Conservation (phyloP, 1,140 invertebrate genomes). For the Phortica variegata region DNA sequence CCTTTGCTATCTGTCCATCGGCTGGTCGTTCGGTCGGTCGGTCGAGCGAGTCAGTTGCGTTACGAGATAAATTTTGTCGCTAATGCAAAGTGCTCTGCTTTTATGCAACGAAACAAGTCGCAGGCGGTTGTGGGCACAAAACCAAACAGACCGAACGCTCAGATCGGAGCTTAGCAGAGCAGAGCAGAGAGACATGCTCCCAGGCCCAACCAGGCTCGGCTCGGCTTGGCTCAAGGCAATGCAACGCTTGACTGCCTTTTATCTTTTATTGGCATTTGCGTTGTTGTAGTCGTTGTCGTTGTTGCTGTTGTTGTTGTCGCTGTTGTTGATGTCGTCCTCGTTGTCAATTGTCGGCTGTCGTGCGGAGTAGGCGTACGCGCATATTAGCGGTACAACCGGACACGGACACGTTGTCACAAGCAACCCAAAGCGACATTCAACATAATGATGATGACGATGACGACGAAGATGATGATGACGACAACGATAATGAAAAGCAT, state of each 20-base stretch:
- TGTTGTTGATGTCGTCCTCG: conserved; percentile 49
- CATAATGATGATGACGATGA: too few species aligned
- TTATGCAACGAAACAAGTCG: conserved; percentile 13
- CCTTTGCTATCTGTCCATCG: not conserved
- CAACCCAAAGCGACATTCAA: too few species aligned
- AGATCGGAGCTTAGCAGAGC: not conserved
- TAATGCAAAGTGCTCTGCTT: conserved; percentile 42
- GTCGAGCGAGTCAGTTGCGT: too few species aligned
- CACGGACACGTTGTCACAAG: too few species aligned
- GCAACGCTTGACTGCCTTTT: conserved; percentile 9
- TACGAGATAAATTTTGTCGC: conserved; percentile 57
- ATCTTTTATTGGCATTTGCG: conserved; percentile 50
- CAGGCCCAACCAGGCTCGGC: too few species aligned
- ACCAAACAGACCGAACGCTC: conserved; percentile 3
- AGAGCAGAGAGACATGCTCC: too few species aligned
- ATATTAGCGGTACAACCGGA: conserved; percentile 22
- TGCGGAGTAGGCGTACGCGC: conserved; percentile 12
- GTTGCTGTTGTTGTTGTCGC: conserved; percentile 21
- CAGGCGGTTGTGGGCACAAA: conserved; percentile 9
- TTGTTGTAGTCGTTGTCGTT: conserved; percentile 39
- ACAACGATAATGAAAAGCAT: not conserved
- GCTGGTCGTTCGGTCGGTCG: not conserved
- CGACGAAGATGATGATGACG: too few species aligned
- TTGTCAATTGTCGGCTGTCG: conserved; percentile 26
- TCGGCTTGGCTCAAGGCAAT: conserved; percentile 25